Percentiles rank a stretch among this genome's conserved stretches.
These are phyloP conservation scores for Pocillopora meandrina DNA, from an alignment of 92 coral and sea anemone species.

Conservation along the genomic window DNA sequence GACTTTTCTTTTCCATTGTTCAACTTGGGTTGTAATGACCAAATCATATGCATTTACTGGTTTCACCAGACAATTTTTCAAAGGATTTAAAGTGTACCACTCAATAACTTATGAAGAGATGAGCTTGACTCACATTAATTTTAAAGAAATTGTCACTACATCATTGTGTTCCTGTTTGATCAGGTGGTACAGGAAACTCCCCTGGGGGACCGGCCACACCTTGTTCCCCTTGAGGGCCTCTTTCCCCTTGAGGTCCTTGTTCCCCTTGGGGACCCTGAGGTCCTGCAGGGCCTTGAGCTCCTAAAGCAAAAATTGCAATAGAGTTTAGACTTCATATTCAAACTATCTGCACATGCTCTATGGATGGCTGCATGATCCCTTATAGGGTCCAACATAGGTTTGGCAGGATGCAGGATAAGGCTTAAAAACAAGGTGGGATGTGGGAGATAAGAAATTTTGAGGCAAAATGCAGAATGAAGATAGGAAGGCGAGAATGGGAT, in stretches of 20 bases:
- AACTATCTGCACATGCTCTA: too few species aligned
- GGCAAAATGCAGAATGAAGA: too few species aligned
- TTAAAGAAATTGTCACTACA: not conserved
- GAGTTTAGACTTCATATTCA: not conserved
- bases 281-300: constrained; percentile 49
- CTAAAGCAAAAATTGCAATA: constrained; percentile 16
- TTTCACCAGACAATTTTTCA: not conserved
- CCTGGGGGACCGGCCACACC: constrained; percentile 60
- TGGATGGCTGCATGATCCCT: too few species aligned
- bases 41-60: not conserved
- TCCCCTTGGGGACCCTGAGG: constrained; percentile 67
- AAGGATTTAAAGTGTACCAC: not conserved
- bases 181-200: constrained; percentile 21
- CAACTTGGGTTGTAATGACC: too few species aligned
- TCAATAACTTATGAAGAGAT: not conserved
- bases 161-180: constrained; percentile 21
- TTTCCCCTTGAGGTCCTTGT: constrained; percentile 59
- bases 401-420: too few species aligned
- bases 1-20: too few species aligned
- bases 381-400: too few species aligned
- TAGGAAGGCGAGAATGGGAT: too few species aligned
- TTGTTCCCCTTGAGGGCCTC: constrained; percentile 72
- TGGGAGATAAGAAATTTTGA: too few species aligned
- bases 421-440: too few species aligned
- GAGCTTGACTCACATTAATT: not conserved